Evolutionary conservation across 2,113 vertebrate genomes (phyloP), one percentile per base, ranked within the genome.

Genomic region (Embiotoca jacksoni): DNA sequence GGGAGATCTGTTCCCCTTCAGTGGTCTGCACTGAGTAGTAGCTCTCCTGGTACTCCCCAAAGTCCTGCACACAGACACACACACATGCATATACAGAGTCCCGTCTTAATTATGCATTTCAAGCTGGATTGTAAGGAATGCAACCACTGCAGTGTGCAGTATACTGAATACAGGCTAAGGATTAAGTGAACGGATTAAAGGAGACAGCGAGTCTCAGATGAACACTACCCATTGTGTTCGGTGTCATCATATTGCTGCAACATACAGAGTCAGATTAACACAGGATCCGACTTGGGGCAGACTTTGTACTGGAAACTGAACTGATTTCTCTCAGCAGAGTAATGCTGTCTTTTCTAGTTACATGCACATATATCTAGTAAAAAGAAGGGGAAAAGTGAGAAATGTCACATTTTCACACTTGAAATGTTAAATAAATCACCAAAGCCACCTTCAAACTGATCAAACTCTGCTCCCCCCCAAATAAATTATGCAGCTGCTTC

Each of bases 21-120:
- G 98, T 99, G 64, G 98, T 99, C 84, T 99, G 98, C 13, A 99
- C 98, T 0, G 98, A 99, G 72, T 99, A 99, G 93, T 99, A 99
- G 89, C 98, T 99, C 91, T 99, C 98, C 89, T 99, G 98, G 92
- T 99, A 99, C 89, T 99, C 98, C 32, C 98, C 98, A 91, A 99
- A 99, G 93, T 99, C 98, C 98, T 99, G 36, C 52, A 80, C 31
- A 64, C 31, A 64, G 14, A 36, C 32, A 55, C 36, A 32, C 30
- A 78, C n/a, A 53, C 16, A 41, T 3, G 54, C 13, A 60, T 15
- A 39, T 10, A 53, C 49, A 54, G 4, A 55, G 7, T 2, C 6
- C 23, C 11, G 30, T 16, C 53, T 33, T 60, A 57, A 61, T 67
- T 30, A 67, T 44, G 15, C 47, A 66, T 62, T 55, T 77, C 56